These are phyloP conservation scores for Thymallus thymallus DNA, from an alignment of 2,113 vertebrate genomes.

Conservation along the genomic window DNA sequence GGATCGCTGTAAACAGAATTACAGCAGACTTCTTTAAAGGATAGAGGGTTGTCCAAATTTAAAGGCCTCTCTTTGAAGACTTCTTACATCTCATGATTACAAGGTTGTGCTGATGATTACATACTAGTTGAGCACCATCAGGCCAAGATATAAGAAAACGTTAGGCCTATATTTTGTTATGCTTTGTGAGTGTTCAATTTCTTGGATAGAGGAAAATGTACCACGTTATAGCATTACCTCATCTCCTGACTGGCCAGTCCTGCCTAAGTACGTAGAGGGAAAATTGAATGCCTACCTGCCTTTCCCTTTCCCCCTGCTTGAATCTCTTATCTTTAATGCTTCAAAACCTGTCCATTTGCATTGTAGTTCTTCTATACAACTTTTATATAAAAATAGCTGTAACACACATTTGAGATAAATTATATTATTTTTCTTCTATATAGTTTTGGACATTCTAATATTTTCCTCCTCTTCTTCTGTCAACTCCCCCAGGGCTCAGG, in stretches of 20 bases:
- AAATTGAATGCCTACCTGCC: neutral
- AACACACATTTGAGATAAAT: neutral
- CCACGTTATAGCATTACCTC: constrained; percentile 20
- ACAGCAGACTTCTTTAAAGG: constrained; percentile 6
- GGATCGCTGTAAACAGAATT: neutral
- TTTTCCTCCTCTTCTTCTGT: neutral
- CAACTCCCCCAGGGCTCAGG: constrained; percentile 77
- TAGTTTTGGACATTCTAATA: neutral
- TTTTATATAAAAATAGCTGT: no score
- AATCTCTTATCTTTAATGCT: neutral
- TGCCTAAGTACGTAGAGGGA: constrained; percentile 5
- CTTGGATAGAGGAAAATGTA: constrained; percentile 22
- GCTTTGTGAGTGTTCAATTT: constrained; percentile 17
- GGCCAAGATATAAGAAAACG: neutral
- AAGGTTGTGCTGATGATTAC: constrained; percentile 58
- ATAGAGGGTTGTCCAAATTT: constrained; percentile 6
- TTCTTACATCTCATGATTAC: constrained; percentile 53
- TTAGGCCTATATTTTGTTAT: constrained; percentile 33
- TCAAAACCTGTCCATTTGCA: neutral
- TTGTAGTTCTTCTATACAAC: neutral
- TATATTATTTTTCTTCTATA: neutral
- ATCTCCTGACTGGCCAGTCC: constrained; percentile 2
- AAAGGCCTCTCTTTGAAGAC: constrained; percentile 37
- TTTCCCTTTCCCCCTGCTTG: constrained; percentile 1
- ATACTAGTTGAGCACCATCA: neutral